Evolutionary conservation across 2,113 vertebrate species (phyloP).

Genomic region (Oenanthe melanoleuca): DNA sequence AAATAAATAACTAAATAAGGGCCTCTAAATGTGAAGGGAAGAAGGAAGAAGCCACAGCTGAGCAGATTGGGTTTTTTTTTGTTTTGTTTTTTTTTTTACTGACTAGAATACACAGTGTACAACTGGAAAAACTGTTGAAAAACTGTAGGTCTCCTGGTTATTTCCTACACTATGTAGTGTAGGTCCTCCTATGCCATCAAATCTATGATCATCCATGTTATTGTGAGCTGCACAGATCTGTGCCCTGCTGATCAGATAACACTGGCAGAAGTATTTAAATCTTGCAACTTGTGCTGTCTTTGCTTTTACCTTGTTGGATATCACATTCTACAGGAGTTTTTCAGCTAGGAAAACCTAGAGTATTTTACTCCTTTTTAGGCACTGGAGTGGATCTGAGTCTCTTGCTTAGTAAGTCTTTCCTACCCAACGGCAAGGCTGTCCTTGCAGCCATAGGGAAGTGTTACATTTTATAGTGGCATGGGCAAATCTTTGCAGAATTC

Average conservation of each 20-base stretch:
- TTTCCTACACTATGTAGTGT: constrained; percentile 68
- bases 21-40: background rate
- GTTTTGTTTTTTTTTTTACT: background rate
- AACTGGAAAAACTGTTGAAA: constrained; percentile 52
- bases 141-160: constrained; percentile 67
- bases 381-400: background rate
- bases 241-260: background rate
- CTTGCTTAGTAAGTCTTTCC: background rate
- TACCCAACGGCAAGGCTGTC: background rate
- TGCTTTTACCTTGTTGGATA: background rate
- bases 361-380: background rate
- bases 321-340: background rate
- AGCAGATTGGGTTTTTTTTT: background rate
- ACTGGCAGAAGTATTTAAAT: background rate
- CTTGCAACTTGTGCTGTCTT: background rate
- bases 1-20: constrained; percentile 25
- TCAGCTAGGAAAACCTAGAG: background rate
- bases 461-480: fast-evolving
- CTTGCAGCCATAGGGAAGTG: background rate
- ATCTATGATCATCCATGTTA: constrained; percentile 39
- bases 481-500: background rate
- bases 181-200: constrained; percentile 69
- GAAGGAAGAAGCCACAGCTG: background rate
- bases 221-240: background rate
- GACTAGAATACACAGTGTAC: background rate